phyloP scores from a whole-genome alignment of 2,113 vertebrate species.

The Gymnorhina tibicen region DNA sequence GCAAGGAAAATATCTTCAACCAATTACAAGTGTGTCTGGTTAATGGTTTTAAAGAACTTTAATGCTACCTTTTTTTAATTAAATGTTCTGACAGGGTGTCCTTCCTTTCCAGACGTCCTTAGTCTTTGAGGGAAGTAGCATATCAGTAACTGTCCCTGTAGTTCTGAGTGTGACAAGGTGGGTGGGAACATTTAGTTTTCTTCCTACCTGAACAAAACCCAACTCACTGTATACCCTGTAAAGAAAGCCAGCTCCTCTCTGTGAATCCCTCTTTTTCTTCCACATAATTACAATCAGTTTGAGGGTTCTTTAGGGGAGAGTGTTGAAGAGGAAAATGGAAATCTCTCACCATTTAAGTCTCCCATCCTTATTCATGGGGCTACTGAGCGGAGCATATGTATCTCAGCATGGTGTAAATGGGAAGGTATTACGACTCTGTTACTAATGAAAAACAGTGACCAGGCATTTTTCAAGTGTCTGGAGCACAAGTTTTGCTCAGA shows the following conservation, averaged over 20 bases:
- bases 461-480: background rate
- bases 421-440: background rate
- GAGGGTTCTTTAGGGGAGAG: background rate
- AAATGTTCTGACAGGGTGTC: background rate
- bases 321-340: background rate
- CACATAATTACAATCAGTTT: background rate
- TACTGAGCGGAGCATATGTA: background rate
- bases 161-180: background rate
- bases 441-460: background rate
- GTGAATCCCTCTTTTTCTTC: background rate
- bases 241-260: background rate
- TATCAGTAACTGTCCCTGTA: background rate
- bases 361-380: background rate
- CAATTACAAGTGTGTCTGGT: background rate
- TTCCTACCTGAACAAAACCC: background rate
- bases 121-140: background rate
- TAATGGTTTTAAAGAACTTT: background rate
- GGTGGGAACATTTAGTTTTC: background rate
- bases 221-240: background rate
- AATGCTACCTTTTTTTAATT: background rate
- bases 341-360: background rate
- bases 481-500: background rate
- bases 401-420: background rate
- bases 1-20: background rate
- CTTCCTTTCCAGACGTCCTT: background rate